Percentiles rank a stretch among this genome's conserved stretches.
phyloP scores from a whole-genome alignment of 2,113 vertebrate genomes.

The Thamnophis sirtalis region DNA sequence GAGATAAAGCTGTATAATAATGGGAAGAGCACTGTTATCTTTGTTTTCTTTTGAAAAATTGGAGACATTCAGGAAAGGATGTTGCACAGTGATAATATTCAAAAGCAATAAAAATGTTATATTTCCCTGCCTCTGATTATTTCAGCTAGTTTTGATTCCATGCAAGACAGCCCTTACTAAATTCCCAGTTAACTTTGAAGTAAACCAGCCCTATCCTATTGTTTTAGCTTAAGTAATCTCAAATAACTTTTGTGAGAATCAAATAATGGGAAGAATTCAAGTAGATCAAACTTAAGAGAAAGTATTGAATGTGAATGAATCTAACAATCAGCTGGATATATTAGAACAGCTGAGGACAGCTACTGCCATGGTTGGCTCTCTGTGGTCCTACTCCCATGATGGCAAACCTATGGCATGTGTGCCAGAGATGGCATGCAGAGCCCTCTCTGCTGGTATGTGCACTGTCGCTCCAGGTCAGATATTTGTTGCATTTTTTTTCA shows the following conservation, averaged over 20 bases:
- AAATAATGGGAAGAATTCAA: neutral
- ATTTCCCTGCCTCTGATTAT: neutral
- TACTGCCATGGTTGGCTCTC: neutral
- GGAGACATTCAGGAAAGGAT: neutral
- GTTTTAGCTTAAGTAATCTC: neutral
- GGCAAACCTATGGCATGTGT: too few species aligned
- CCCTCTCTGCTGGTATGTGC: too few species aligned
- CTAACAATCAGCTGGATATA: too few species aligned
- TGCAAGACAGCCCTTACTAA: neutral
- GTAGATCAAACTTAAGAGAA: neutral
- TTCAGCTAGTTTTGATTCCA: neutral
- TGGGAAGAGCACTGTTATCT: neutral
- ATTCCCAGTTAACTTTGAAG: neutral
- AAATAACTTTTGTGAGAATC: neutral
- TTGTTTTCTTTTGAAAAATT: neutral
- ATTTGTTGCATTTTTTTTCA: too few species aligned
- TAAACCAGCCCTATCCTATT: neutral
- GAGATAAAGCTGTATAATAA: neutral
- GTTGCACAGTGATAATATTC: neutral
- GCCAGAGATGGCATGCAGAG: too few species aligned
- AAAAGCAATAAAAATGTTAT: neutral
- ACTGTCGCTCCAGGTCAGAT: too few species aligned
- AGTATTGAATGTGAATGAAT: neutral
- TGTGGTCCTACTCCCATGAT: neutral
- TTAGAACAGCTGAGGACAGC: neutral